Evolutionary conservation across 1,140 invertebrate genomes (phyloP).

Genomic region (Centruroides sculpturatus): DNA sequence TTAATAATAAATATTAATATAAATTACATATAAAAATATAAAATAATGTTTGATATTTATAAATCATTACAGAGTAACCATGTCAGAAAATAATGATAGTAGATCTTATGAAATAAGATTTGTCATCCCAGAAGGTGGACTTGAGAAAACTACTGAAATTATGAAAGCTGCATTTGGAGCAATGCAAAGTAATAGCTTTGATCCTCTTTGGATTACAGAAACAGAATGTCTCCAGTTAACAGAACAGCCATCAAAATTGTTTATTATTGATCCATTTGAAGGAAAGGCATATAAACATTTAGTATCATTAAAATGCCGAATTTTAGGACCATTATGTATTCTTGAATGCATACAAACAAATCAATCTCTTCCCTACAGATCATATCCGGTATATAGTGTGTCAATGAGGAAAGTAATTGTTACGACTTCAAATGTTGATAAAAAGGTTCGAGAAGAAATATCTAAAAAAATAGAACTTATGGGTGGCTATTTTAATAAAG

Average conservation of each 20-base stretch:
- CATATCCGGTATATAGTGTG: conserved; percentile 58
- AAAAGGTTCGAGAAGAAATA: conserved; percentile 42
- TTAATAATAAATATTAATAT: too few relatives aligned
- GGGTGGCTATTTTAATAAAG: conserved; percentile 58
- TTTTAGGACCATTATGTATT: conserved; percentile 65
- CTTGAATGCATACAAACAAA: conserved; percentile 51
- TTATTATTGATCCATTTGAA: conserved; percentile 54
- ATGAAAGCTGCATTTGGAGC: conserved; percentile 28
- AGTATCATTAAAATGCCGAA: conserved; percentile 36
- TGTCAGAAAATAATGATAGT: too few relatives aligned
- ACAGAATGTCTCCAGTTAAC: conserved; percentile 31
- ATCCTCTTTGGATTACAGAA: conserved; percentile 36
- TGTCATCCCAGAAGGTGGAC: background rate
- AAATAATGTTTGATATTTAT: too few relatives aligned
- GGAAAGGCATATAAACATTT: conserved; percentile 50
- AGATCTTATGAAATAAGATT: too few relatives aligned
- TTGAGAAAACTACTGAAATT: background rate
- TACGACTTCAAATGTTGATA: conserved; percentile 50
- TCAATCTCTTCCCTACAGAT: conserved; percentile 53
- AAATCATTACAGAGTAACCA: too few relatives aligned
- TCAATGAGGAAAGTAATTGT: conserved; percentile 62
- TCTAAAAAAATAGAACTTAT: conserved; percentile 57
- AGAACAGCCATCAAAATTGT: conserved; percentile 52
- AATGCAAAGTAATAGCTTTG: conserved; percentile 33
- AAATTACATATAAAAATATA: too few relatives aligned